These are phyloP conservation scores for Hyposoter dolosus DNA, from an alignment of 2,888 invertebrate species.

Conservation along the genomic window DNA sequence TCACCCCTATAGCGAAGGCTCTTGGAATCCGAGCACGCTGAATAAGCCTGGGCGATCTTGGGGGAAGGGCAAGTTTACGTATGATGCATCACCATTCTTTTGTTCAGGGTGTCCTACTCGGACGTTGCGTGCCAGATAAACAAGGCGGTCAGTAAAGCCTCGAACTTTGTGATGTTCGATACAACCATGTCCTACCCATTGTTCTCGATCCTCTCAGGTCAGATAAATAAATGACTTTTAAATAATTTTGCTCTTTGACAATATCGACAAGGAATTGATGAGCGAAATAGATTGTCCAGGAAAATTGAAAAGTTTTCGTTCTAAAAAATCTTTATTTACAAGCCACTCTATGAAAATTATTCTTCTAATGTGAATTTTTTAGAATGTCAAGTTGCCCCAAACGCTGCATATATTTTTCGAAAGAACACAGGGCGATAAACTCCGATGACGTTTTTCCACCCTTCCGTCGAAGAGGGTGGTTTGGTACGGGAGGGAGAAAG, in stretches of 20 bases:
- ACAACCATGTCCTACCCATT: background rate
- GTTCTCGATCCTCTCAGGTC: background rate
- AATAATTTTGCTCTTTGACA: background rate
- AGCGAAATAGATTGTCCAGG: background rate
- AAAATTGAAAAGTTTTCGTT: background rate
- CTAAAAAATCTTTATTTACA: background rate
- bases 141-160: constrained; percentile 30
- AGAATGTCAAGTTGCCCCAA: background rate
- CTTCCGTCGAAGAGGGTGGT: constrained; percentile 61
- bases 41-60: constrained; percentile 24
- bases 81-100: constrained; percentile 60
- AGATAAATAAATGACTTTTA: background rate
- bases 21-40: constrained; percentile 39
- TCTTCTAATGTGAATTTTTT: background rate
- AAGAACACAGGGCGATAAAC: constrained; percentile 6
- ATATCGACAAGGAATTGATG: background rate
- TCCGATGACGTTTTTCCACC: constrained; percentile 52
- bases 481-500: constrained; percentile 23
- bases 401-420: background rate
- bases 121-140: background rate
- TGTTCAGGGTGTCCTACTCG: constrained; percentile 8
- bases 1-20: constrained; percentile 40
- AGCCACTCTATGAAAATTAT: background rate
- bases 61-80: constrained; percentile 48
- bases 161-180: background rate